phyloP scores from a whole-genome alignment of 92 coral and sea anemone genomes.

The Zoanthus sociatus region DNA sequence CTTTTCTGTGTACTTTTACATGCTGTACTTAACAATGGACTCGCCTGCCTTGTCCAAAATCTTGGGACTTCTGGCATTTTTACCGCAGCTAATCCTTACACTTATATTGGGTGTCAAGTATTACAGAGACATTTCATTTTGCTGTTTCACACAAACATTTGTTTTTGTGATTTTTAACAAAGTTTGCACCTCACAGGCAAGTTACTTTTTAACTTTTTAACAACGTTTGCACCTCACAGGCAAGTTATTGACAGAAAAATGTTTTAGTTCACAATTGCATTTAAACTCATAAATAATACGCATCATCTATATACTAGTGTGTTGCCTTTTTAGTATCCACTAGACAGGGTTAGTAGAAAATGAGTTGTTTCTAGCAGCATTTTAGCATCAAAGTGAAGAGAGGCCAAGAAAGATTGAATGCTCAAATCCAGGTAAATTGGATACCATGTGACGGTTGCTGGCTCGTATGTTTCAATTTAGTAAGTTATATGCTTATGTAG shows the following conservation, averaged over 20 bases:
- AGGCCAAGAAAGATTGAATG: no score
- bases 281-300: no score
- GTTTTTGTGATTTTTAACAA: constrained; percentile 98
- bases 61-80: constrained; percentile 84
- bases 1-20: constrained; percentile 97
- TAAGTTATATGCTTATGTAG: no score
- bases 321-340: no score
- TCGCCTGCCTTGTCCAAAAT: constrained; percentile 69
- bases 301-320: no score
- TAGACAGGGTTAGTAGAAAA: background rate
- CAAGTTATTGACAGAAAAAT: no score
- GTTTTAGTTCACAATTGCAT: no score
- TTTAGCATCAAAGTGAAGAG: no score
- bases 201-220: constrained; percentile 61
- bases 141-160: constrained; percentile 97
- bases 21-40: constrained; percentile 91
- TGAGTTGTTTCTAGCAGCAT: no score
- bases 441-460: no score
- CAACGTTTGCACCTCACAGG: constrained; percentile 91
- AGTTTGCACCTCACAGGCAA: constrained; percentile 99
- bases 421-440: no score
- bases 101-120: constrained; percentile 80
- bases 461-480: no score
- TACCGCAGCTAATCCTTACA: constrained; percentile 86
- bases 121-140: constrained; percentile 83